Evolutionary conservation across 2,888 invertebrate species (phyloP).

Genomic region (Oscheius sp.): DNA sequence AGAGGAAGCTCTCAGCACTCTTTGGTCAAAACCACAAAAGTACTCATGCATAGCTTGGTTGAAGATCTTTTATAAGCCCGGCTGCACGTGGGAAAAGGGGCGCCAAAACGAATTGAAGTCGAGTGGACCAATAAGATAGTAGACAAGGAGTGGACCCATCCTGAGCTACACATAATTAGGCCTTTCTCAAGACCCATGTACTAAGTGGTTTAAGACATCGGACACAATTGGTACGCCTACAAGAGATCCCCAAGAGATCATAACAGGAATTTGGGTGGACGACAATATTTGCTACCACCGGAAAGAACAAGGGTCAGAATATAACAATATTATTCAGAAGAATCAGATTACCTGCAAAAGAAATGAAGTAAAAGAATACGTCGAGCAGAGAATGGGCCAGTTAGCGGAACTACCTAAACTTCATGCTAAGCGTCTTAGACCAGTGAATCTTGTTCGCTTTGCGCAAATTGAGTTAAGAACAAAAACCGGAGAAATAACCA

Average conservation of each 20-base stretch:
- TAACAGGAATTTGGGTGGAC: too few species aligned
- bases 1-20: too few species aligned
- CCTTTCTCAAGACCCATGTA: background rate
- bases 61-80: background rate
- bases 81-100: background rate
- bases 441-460: conserved; percentile 5
- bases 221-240: too few species aligned
- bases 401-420: background rate
- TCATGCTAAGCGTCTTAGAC: background rate
- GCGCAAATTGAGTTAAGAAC: conserved; percentile 2
- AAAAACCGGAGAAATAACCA: too few species aligned
- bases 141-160: background rate
- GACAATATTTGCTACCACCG: too few species aligned
- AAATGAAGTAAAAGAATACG: background rate
- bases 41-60: background rate
- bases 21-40: background rate
- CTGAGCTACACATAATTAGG: background rate
- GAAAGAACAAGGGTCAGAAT: too few species aligned
- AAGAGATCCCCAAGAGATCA: too few species aligned
- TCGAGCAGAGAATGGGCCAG: background rate
- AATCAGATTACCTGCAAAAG: background rate
- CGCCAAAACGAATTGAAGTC: background rate
- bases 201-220: background rate
- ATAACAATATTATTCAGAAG: background rate
- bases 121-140: background rate